phyloP scores from a whole-genome alignment of 2,797 vertebrate genomes.

The Microhierax caerulescens region DNA sequence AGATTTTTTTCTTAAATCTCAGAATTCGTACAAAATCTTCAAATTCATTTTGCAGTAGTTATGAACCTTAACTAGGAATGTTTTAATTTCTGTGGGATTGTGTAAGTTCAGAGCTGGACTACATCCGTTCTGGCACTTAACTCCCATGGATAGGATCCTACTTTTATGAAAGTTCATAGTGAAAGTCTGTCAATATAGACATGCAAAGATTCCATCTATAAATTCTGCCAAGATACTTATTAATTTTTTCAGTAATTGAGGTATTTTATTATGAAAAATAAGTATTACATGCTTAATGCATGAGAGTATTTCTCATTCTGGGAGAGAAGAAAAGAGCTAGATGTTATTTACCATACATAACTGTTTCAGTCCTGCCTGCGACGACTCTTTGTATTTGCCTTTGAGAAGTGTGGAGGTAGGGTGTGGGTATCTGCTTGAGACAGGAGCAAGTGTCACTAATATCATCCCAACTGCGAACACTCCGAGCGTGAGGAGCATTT shows the following conservation, averaged over 20 bases:
- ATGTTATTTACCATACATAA: not conserved
- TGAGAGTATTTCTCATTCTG: not conserved
- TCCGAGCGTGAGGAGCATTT: not conserved
- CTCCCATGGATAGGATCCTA: not conserved
- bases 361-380: not conserved
- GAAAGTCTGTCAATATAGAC: not conserved
- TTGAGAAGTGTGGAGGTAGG: not conserved
- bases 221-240: not conserved
- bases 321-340: not conserved
- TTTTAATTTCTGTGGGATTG: not conserved
- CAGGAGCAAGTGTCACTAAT: not conserved
- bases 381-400: not conserved
- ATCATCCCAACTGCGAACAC: not conserved
- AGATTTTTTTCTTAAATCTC: not conserved
- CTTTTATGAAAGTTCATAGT: not conserved
- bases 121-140: not conserved
- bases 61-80: not conserved
- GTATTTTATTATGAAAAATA: not conserved
- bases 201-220: not conserved
- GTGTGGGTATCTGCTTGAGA: not conserved
- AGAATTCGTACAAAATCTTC: not conserved
- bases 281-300: not conserved
- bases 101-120: not conserved
- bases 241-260: not conserved
- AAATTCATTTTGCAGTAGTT: not conserved